Conservation (phyloP, 2,797 vertebrate genomes). For the Chaetodon trifasciatus region DNA sequence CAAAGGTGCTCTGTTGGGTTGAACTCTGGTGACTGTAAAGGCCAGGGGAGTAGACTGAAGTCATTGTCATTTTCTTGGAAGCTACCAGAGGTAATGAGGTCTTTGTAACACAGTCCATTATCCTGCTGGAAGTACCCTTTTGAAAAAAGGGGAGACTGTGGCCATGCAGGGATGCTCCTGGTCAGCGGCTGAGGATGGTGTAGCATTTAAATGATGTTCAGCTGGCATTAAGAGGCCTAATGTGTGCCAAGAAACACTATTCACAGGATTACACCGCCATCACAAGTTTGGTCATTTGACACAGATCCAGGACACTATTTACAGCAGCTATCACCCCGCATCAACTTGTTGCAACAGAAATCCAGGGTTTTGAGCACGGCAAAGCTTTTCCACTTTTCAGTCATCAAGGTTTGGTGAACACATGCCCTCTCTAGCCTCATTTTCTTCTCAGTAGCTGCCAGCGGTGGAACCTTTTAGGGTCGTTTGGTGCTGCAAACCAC, state of each 20-base stretch:
- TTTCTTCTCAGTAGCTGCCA: constrained; percentile 37
- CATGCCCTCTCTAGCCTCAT: constrained; percentile 29
- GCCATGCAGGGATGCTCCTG: constrained; percentile 54
- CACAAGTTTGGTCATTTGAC: constrained; percentile 20
- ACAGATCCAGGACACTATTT: constrained; percentile 34
- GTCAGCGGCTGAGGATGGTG: constrained; percentile 57
- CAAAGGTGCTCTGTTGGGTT: constrained; percentile 29
- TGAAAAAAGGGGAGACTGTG: constrained; percentile 42
- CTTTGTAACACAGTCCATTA: constrained; percentile 56
- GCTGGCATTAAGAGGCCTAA: constrained; percentile 41
- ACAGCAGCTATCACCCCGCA: constrained; percentile 17
- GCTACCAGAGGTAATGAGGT: constrained; percentile 45
- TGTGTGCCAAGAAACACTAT: constrained; percentile 58
- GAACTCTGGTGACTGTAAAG: constrained; percentile 31
- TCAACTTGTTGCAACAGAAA: constrained; percentile 16
- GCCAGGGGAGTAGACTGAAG: constrained; percentile 32
- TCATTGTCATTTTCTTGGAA: constrained; percentile 34
- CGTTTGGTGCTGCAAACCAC: constrained; percentile 27
- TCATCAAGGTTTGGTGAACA: constrained; percentile 24
- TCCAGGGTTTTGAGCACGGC: constrained; percentile 21
- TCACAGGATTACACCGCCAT: constrained; percentile 35
- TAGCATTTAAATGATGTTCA: constrained; percentile 66
- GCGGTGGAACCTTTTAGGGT: constrained; percentile 13
- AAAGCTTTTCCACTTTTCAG: constrained; percentile 5
- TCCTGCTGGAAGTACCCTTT: constrained; percentile 54